Evolutionary conservation across 2,888 invertebrate species (phyloP).

Genomic region (Zhuqinia jingwanae): DNA sequence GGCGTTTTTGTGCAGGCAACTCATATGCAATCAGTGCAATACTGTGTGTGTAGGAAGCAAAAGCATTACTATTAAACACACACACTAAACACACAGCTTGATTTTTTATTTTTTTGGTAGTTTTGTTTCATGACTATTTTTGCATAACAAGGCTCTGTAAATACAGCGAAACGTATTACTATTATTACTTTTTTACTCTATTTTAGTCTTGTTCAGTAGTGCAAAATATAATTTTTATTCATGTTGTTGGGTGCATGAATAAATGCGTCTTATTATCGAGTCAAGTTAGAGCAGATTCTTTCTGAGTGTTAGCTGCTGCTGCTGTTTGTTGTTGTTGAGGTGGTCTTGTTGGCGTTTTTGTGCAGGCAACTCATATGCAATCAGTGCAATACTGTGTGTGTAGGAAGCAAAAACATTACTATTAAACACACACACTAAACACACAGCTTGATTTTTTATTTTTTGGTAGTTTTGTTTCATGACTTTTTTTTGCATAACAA

Average conservation of each 20-base stretch:
- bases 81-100: neutral
- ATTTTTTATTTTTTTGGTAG: neutral
- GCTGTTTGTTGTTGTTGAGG: constrained; percentile 2
- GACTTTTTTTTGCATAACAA: neutral
- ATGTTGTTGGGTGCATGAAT: neutral
- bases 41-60: neutral
- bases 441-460: too few relatives aligned
- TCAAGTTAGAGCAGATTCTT: neutral
- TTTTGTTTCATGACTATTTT: neutral
- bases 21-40: neutral
- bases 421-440: neutral
- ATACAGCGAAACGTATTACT: neutral
- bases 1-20: neutral
- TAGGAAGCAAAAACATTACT: neutral
- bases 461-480: neutral
- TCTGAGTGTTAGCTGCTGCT: neutral
- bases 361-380: neutral
- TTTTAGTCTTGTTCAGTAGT: neutral
- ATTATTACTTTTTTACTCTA: neutral
- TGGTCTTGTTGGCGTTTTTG: constrained; percentile 31
- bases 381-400: neutral
- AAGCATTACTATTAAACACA: neutral
- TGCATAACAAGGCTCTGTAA: too few relatives aligned
- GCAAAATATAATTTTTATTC: neutral
- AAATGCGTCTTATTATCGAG: neutral